Percentiles rank a stretch among this genome's conserved stretches.
These are phyloP conservation scores for Procambarus virginalis DNA, from an alignment of 1,140 invertebrate species.

Conservation along the genomic window DNA sequence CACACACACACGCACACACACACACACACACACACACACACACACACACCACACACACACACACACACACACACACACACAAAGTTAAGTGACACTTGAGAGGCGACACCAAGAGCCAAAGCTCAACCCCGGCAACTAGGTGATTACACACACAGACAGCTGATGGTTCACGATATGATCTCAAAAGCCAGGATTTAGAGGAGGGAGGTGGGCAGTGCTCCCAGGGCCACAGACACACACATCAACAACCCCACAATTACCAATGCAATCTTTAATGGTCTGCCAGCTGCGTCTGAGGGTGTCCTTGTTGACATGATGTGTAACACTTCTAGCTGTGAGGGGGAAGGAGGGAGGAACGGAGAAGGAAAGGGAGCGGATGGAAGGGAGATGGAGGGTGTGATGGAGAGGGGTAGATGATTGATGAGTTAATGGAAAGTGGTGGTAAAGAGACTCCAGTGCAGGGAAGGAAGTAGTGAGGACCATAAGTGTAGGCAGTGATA, in stretches of 20 bases:
- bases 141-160: conserved; percentile 10
- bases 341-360: neutral
- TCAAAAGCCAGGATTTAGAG: neutral
- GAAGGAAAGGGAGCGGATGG: neutral
- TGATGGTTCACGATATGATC: neutral
- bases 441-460: neutral
- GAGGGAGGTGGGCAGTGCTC: neutral
- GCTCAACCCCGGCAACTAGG: too few relatives aligned
- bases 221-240: neutral
- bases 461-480: neutral
- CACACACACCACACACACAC: too few relatives aligned
- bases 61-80: too few relatives aligned
- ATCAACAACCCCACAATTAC: neutral
- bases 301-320: conserved; percentile 16
- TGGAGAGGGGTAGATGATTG: too few relatives aligned
- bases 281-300: conserved; percentile 30
- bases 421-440: too few relatives aligned
- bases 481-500: too few relatives aligned
- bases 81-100: too few relatives aligned
- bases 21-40: too few relatives aligned
- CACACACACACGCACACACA: too few relatives aligned
- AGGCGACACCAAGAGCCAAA: too few relatives aligned
- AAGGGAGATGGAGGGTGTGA: neutral
- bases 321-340: conserved; percentile 19
- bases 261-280: conserved; percentile 12